Percentiles rank a stretch among this genome's conserved stretches.
phyloP scores from a whole-genome alignment of 1,140 invertebrate genomes.

The Ceratina australensis region DNA sequence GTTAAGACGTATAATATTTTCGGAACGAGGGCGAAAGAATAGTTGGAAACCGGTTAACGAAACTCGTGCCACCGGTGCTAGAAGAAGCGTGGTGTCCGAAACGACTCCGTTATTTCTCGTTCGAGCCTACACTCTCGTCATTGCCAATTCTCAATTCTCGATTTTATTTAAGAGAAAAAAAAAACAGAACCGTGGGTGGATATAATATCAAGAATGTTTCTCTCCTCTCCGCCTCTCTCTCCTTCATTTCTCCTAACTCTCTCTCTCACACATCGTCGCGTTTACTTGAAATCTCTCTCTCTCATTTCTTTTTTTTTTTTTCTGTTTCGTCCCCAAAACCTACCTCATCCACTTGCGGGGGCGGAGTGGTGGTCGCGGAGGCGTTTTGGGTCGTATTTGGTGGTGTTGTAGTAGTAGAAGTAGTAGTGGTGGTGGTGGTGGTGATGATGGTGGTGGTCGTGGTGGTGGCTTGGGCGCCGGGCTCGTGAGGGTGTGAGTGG shows the following conservation, averaged over 20 bases:
- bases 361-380: conserved; percentile 72
- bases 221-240: not conserved
- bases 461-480: conserved; percentile 65
- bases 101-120: not conserved
- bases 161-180: conserved; percentile 5
- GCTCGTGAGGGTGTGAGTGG: conserved; percentile 74
- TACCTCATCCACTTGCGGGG: conserved; percentile 78
- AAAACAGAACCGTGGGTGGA: not conserved
- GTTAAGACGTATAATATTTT: too few relatives aligned
- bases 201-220: not conserved
- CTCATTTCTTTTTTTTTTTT: conserved; percentile 48
- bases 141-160: conserved; percentile 40
- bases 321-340: conserved; percentile 72
- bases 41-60: conserved; percentile 4
- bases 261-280: conserved; percentile 17
- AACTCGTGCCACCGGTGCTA: conserved; percentile 22
- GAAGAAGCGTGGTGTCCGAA: conserved; percentile 36
- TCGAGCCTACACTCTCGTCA: not conserved
- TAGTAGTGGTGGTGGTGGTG: conserved; percentile 65
- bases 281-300: conserved; percentile 10
- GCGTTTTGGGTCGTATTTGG: conserved; percentile 77
- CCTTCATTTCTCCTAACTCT: conserved; percentile 13
- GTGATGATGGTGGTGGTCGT: conserved; percentile 64
- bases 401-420: conserved; percentile 69
- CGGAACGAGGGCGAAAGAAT: too few relatives aligned